Percentiles rank a stretch among this genome's conserved stretches.
phyloP scores from a whole-genome alignment of 2,888 invertebrate species.

The Diadegma fenestrale region DNA sequence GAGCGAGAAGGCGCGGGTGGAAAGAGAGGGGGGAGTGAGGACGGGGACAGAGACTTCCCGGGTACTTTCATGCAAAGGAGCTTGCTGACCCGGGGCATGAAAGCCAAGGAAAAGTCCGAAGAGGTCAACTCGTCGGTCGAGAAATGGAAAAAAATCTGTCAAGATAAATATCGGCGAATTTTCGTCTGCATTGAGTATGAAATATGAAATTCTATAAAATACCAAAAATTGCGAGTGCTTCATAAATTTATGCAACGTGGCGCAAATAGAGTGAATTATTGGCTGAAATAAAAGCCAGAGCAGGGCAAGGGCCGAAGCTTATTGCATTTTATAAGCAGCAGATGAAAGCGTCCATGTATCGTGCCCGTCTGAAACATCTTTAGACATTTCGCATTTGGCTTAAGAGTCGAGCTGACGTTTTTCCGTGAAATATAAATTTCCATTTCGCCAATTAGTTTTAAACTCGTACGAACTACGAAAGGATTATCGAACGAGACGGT shows the following conservation, averaged over 20 bases:
- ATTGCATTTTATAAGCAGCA: slow-evolving; percentile 43
- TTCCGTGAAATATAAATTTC: slow-evolving; percentile 62
- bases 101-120: slow-evolving; percentile 18
- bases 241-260: neutral
- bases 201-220: neutral
- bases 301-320: neutral
- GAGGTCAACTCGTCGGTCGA: slow-evolving; percentile 31
- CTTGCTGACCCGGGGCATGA: slow-evolving; percentile 34
- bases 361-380: neutral
- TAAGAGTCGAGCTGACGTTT: slow-evolving; percentile 39
- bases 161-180: slow-evolving; percentile 39
- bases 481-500: slow-evolving; percentile 45
- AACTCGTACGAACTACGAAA: slow-evolving; percentile 19
- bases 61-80: slow-evolving; percentile 56
- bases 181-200: slow-evolving; percentile 16
- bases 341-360: slow-evolving; percentile 29
- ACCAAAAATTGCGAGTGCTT: neutral
- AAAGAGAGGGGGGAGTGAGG: neutral
- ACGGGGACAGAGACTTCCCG: slow-evolving; percentile 20
- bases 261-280: neutral
- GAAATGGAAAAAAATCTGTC: slow-evolving; percentile 38
- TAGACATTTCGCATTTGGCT: slow-evolving; percentile 17
- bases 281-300: neutral
- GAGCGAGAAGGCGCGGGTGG: neutral
- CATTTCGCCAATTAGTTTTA: slow-evolving; percentile 62